Evolutionary conservation across 1,140 invertebrate species (phyloP).

Genomic region (Drosophila kanapiae): DNA sequence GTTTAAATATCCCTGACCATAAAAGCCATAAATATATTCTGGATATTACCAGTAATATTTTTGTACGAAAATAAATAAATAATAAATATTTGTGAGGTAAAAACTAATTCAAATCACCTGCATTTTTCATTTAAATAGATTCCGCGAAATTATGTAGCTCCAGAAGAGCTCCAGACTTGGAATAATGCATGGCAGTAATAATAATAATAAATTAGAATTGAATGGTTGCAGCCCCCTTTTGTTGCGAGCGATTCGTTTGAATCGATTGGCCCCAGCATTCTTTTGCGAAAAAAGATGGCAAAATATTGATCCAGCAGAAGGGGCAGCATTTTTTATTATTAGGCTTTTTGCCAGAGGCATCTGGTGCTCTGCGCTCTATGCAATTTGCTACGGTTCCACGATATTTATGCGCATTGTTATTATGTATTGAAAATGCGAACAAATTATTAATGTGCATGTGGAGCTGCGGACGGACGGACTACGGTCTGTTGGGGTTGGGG

Average conservation of each 20-base stretch:
- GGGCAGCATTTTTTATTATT: constrained; percentile 1
- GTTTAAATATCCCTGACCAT: too few species aligned
- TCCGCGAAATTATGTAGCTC: background rate
- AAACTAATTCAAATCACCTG: constrained; percentile 2
- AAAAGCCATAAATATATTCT: too few species aligned
- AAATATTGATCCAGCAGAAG: constrained; percentile 31
- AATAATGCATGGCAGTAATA: constrained; percentile 25
- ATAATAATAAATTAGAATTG: constrained; percentile 46
- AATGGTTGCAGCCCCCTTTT: constrained; percentile 19
- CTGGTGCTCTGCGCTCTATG: constrained; percentile 50
- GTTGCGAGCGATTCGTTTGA: constrained; percentile 1
- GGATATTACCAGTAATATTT: background rate
- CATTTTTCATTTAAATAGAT: background rate
- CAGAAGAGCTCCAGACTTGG: constrained; percentile 3
- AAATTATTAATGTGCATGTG: constrained; percentile 71
- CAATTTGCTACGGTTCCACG: constrained; percentile 63
- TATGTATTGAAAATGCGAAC: constrained; percentile 79
- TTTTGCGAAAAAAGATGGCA: constrained; percentile 12
- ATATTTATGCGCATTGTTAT: constrained; percentile 83
- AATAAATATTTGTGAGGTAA: background rate
- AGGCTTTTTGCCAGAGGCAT: constrained; percentile 28
- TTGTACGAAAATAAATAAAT: background rate
- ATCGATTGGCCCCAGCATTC: constrained; percentile 8
- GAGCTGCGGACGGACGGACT: background rate
- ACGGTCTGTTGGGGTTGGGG: too few species aligned